These are phyloP conservation scores for Tenualosa thibaudeaui DNA, from an alignment of 2,797 vertebrate species.

Conservation along the genomic window DNA sequence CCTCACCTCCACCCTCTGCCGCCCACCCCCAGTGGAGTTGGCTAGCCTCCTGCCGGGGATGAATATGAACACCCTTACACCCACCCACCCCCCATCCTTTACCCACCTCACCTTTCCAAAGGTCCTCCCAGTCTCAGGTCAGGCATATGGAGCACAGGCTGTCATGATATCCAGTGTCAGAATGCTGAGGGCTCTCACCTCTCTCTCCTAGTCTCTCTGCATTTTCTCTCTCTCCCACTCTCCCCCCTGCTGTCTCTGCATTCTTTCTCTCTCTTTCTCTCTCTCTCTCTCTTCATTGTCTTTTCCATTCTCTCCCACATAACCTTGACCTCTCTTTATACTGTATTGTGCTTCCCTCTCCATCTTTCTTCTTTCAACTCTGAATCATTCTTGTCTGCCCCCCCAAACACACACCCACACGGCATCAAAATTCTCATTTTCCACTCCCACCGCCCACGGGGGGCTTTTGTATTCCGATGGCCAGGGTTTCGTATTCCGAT, in stretches of 20 bases:
- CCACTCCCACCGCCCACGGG: conserved; percentile 41
- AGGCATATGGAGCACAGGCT: conserved; percentile 43
- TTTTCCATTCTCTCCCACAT: background rate
- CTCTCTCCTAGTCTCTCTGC: background rate
- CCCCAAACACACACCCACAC: background rate
- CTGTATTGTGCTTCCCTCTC: background rate
- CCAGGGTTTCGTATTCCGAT: conserved; percentile 54
- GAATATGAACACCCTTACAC: conserved; percentile 62
- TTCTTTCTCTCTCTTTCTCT: background rate
- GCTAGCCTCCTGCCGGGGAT: conserved; percentile 50
- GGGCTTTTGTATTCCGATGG: conserved; percentile 55
- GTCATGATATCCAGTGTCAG: conserved; percentile 58
- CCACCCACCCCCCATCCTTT: background rate
- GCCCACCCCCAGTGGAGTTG: conserved; percentile 20
- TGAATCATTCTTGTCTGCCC: background rate
- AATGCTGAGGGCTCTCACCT: conserved; percentile 41
- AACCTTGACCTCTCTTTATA: background rate
- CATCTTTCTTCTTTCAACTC: background rate
- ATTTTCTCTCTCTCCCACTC: background rate
- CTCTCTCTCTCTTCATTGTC: conserved; percentile 26
- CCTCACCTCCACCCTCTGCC: conserved; percentile 41
- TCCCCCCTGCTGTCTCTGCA: background rate
- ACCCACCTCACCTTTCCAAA: background rate
- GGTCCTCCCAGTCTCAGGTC: conserved; percentile 32
- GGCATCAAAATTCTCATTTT: background rate